Percentiles rank a stretch among this genome's conserved stretches.
These are phyloP conservation scores for Pedetes capensis DNA, from an alignment of 2,113 vertebrate genomes.

Conservation along the genomic window DNA sequence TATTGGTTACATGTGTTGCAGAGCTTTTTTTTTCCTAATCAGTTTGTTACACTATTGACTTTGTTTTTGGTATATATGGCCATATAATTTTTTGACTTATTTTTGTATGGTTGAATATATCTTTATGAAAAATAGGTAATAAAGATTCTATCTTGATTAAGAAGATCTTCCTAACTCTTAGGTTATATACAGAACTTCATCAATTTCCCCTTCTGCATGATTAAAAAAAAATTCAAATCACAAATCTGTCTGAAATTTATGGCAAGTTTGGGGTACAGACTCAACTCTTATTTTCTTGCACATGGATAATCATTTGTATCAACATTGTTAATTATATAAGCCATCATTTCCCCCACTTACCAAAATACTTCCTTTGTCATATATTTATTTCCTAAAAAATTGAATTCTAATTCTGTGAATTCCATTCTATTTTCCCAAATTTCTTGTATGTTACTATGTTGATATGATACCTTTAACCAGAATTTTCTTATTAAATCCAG, in stretches of 20 bases:
- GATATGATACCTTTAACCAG: neutral
- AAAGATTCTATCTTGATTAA: neutral
- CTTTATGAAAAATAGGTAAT: neutral
- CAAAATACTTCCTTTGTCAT: neutral
- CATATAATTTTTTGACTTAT: neutral
- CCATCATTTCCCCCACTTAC: neutral
- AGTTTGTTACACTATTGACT: neutral
- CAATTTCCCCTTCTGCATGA: neutral
- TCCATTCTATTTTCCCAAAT: neutral
- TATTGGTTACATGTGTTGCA: neutral
- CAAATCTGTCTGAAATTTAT: neutral
- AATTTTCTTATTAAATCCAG: slow-evolving; percentile 12
- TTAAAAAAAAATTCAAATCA: neutral
- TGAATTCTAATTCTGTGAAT: neutral
- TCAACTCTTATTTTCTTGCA: slow-evolving; percentile 21
- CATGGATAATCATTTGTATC: slow-evolving; percentile 1
- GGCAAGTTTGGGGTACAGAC: neutral
- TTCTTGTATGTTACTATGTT: neutral
- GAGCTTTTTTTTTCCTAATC: neutral
- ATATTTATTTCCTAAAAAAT: neutral
- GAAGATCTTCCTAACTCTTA: slow-evolving; percentile 23
- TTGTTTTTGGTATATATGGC: neutral
- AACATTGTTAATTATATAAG: slow-evolving; percentile 6
- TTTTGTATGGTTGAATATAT: neutral
- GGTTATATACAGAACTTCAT: neutral